Evolutionary conservation across 2,888 invertebrate species (phyloP).

Genomic region (Leptinotarsa haldemani): DNA sequence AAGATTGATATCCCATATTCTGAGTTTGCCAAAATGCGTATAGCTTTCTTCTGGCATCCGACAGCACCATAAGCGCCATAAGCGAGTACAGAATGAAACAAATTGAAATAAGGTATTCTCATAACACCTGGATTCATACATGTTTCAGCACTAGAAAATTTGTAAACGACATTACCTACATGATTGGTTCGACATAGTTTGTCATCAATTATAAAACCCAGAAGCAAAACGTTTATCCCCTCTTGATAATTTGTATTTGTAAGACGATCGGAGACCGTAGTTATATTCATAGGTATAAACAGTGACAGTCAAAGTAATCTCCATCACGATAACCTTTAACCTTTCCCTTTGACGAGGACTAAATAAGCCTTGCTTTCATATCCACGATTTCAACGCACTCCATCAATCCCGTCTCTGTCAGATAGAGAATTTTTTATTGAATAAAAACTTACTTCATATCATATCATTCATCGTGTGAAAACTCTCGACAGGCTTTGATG

Average conservation of each 20-base stretch:
- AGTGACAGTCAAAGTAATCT: too few relatives aligned
- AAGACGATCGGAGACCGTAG: neutral
- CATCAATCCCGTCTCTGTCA: neutral
- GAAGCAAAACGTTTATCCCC: neutral
- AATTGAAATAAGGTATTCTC: constrained; percentile 2
- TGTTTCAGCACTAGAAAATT: constrained; percentile 17
- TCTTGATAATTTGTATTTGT: neutral
- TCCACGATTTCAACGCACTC: neutral
- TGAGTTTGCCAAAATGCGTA: too few relatives aligned
- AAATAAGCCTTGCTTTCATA: neutral
- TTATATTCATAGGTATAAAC: too few relatives aligned
- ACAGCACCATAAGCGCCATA: too few relatives aligned
- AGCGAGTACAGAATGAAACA: neutral
- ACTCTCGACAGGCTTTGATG: neutral
- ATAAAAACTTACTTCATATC: constrained; percentile 9
- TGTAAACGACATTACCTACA: neutral
- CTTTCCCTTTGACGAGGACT: neutral
- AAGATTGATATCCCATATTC: too few relatives aligned
- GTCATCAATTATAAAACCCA: constrained; percentile 21
- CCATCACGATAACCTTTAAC: neutral
- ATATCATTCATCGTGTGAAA: constrained; percentile 1
- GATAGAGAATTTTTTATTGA: neutral
- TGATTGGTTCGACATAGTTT: neutral
- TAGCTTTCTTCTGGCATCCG: too few relatives aligned
- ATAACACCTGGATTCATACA: constrained; percentile 8